Base-by-base conservation (phyloP, 1,140 invertebrate species). In the Drosophila trapezifrons region DNA sequence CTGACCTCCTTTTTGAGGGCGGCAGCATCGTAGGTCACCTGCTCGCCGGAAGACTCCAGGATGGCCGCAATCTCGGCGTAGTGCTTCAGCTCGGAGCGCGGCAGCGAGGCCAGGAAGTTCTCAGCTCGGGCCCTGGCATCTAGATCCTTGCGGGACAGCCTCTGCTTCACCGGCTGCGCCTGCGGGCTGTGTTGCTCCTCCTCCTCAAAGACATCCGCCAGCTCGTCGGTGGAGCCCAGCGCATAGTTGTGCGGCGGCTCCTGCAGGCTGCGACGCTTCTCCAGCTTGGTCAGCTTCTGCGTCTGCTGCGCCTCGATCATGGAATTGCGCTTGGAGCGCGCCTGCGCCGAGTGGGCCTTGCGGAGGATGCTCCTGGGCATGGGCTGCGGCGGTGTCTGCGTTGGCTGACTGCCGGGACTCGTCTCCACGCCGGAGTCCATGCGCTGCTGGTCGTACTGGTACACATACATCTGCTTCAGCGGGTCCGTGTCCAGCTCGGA, bases 231-330 rank as follows among this genome's bases (percentile, higher is more conserved):
- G 6, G 92, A 92, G 32, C 93, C 90, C 66, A 93, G 91, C 58
- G 94, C 95, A 71, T 95, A 94, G 60, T 95, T 93, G 78, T 95
- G 95, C 57, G 95, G 96, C 2, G 95, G 94, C 79, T 96, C 95
- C 91, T 95, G 95, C 17, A 96, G 86, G 7, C 95, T 96, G 90
- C 95, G 94, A 54, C 95, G 92, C 90, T 96, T 96, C 51, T 94
- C 93, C 38, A 93, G 91, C 85, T 95, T 95, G 45, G 93, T 92
- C 46, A 93, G 82, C 51, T 93, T 86, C 51, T 93, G 89, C 43
- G 92, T 60, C 59, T 94, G 94, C 74, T 94, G 94, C 90, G 96
- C 94, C 92, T 96, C 96, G 84, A 96, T 96, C 95, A 96, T 96
- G 66, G 96, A 96, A 80, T 95, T 96, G 37, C 96, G 93, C 92